A percentile compares a stretch with the other conserved stretches of the same genome.
These are phyloP conservation scores for Nanorana parkeri DNA, from an alignment of 2,113 vertebrate species.

Conservation along the genomic window DNA sequence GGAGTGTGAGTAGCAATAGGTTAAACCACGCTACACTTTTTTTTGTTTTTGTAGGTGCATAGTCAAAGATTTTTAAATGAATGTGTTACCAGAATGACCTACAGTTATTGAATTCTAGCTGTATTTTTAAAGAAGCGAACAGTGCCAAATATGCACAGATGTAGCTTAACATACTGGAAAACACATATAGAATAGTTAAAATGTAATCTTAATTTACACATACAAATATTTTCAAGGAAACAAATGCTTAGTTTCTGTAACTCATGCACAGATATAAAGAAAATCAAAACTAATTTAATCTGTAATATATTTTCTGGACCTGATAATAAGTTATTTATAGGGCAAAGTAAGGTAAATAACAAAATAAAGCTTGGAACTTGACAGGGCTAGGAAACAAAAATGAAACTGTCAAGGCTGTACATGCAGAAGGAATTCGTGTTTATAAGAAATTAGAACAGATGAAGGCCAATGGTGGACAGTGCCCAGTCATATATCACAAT, in stretches of 20 bases:
- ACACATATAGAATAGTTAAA: constrained; percentile 28
- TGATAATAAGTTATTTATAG: no score
- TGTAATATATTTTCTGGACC: no score
- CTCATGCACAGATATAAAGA: no score
- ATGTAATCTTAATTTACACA: background rate
- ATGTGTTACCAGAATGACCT: constrained; percentile 3
- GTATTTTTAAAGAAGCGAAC: constrained; percentile 2
- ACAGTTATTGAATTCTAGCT: background rate
- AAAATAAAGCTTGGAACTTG: no score
- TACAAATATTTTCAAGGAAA: background rate
- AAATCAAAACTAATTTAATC: no score
- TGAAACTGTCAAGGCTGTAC: no score
- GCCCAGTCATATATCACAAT: no score
- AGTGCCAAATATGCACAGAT: constrained; percentile 20
- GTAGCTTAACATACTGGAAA: background rate
- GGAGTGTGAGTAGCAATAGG: background rate
- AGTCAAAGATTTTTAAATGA: background rate
- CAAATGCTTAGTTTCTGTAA: background rate
- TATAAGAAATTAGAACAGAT: no score
- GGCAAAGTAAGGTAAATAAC: no score
- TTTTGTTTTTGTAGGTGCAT: constrained; percentile 10
- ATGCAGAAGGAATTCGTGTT: no score
- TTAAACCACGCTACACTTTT: background rate
- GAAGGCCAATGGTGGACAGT: no score
- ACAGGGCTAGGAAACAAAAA: no score